Evolutionary conservation across 2,797 vertebrate genomes (phyloP).

Genomic region (Hemibagrus guttatus): DNA sequence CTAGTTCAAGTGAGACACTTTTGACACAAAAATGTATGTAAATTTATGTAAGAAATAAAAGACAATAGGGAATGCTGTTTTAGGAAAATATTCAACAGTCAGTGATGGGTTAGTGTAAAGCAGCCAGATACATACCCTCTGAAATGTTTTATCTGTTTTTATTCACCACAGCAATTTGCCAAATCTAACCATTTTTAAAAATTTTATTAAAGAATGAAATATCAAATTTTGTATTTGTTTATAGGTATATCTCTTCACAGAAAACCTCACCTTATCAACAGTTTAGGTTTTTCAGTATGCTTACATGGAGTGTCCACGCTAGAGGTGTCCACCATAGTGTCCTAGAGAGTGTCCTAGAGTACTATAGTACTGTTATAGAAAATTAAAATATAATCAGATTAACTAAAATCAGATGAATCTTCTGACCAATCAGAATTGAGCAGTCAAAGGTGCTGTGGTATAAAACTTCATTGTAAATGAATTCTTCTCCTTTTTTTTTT

Average conservation of each 20-base stretch:
- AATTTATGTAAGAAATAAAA: conserved; percentile 1
- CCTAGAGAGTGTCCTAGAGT: no score
- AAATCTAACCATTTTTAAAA: neutral
- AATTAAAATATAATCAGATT: neutral
- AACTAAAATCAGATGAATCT: neutral
- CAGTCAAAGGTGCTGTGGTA: neutral
- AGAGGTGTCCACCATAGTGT: no score
- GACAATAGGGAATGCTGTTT: neutral
- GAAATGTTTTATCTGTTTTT: neutral
- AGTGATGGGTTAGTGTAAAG: neutral
- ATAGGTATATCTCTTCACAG: neutral
- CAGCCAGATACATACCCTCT: neutral
- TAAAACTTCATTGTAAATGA: neutral
- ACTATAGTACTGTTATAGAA: no score
- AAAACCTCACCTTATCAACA: neutral
- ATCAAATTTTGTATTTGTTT: neutral
- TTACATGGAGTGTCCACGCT: neutral
- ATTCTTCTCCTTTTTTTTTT: conserved; percentile 51
- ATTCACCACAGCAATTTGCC: neutral
- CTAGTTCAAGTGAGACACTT: conserved; percentile 87
- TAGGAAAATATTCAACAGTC: neutral
- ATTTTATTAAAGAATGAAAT: neutral
- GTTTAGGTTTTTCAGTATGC: neutral
- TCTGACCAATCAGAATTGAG: neutral
- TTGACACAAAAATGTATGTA: neutral